Base-by-base conservation (phyloP, 2,113 vertebrate species). In the Cairina moschata region DNA sequence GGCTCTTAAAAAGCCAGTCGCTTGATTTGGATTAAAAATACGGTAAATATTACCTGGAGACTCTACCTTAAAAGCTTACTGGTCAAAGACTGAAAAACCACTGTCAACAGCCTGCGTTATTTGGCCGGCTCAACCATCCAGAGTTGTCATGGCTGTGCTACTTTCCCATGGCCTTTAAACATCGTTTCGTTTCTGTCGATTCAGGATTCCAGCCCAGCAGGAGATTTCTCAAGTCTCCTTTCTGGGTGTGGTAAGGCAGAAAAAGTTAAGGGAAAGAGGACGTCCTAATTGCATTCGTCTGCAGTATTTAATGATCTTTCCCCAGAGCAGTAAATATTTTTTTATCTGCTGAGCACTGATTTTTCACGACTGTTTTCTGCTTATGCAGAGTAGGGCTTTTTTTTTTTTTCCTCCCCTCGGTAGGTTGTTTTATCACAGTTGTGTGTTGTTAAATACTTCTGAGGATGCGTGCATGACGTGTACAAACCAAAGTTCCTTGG, bases 401-500 rank as follows among this genome's bases (percentile, higher is more conserved):
- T 13, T 73, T 75, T 73, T 38, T 52, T 63, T 31, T 46, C 77
- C 1, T 8, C 4, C 50, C 29, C 29, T 23, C 3, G 0, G 11
- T 25, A 31, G 89, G 14, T 71, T 65, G 69, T 86, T 89, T 84
- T 77, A 26, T 78, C 50, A 1, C 66, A 38, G 73, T 81, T 32
- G 31, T 23, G 71, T 85, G 91, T 63, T 80, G 68, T 82, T 83
- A 94, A 80, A 85, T 83, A 52, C 65, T 93, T 73, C n/a, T 34
- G 75, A 59, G 76, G 32, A 63, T 74, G 58, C 4, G 4, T 54
- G 58, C 91, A 90, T 89, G 90, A 83, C 87, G 21, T 23, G 46
- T 55, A 95, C 90, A 88, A 60, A 72, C 80, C 96, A 80, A 76
- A 93, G 76, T 95, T 97, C 95, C 63, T 80, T 75, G 94, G 94